Percentiles rank a stretch among this genome's conserved stretches.
Evolutionary conservation across 2,888 invertebrate species (phyloP).

Genomic region (Bellardia bayeri): DNA sequence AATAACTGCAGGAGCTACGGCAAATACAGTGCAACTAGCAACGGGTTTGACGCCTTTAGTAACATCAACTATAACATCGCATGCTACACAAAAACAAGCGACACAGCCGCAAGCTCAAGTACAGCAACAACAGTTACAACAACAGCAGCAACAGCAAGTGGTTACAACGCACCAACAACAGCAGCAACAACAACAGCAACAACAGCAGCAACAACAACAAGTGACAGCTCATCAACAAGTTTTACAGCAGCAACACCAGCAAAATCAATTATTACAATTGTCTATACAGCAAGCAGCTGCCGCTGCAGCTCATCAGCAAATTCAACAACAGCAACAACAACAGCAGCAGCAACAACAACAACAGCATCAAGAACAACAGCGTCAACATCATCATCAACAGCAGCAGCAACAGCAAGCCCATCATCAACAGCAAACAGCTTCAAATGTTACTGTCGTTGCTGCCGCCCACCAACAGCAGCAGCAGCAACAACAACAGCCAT

Average conservation of each 20-base stretch:
- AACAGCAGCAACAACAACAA: slow-evolving; percentile 80
- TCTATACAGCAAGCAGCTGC: slow-evolving; percentile 79
- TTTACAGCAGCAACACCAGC: slow-evolving; percentile 79
- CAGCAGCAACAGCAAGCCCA: slow-evolving; percentile 77
- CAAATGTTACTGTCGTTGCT: slow-evolving; percentile 73
- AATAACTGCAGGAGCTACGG: slow-evolving; percentile 82
- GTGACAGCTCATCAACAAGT: slow-evolving; percentile 77
- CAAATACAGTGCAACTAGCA: slow-evolving; percentile 80
- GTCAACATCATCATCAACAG: slow-evolving; percentile 79
- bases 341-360: slow-evolving; percentile 79
- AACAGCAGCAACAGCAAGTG: slow-evolving; percentile 78
- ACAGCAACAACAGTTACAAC: slow-evolving; percentile 78
- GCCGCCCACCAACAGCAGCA: slow-evolving; percentile 76
- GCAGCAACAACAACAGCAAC: slow-evolving; percentile 79
- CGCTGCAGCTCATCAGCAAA: slow-evolving; percentile 78
- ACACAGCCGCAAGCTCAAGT: slow-evolving; percentile 79
- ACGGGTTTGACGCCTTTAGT: slow-evolving; percentile 83
- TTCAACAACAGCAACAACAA: slow-evolving; percentile 79
- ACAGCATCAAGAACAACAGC: slow-evolving; percentile 78
- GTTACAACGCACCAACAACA: slow-evolving; percentile 79
- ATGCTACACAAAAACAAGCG: slow-evolving; percentile 81
- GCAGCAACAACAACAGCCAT: slow-evolving; percentile 77
- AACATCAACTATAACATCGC: slow-evolving; percentile 83
- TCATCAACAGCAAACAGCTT: slow-evolving; percentile 78
- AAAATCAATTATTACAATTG: slow-evolving; percentile 78